Base-by-base conservation (phyloP, 1,140 invertebrate species). In the Anoplophora glabripennis region DNA sequence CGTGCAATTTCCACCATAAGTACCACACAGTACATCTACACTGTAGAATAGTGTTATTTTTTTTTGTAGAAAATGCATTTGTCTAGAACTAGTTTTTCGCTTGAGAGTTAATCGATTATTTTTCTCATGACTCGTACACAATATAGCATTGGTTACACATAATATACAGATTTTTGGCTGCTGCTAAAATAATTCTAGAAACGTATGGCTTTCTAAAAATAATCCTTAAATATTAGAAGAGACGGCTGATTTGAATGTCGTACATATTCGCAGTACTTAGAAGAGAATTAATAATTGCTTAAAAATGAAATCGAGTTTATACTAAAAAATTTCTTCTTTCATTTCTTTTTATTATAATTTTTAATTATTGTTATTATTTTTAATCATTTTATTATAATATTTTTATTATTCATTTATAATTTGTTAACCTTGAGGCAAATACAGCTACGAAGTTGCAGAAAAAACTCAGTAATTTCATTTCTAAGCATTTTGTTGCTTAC, bases 51-150 rank as follows among this genome's bases (percentile, higher is more conserved):
- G 2, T 28, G 5, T 41, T 38, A n/a, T 38, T 8, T 38, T n/a
- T 41, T 41, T 12, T 41, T 41, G n/a, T 41, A 41, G n/a, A 41
- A 41, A 15, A 7, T n/a, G 38, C n/a, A 15, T 17, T n/a, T 18
- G 21, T 47, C 11, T 21, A 47, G 14, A 47, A 47, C 18, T 14
- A 21, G 12, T n/a, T 47, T 47, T 15, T 11, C 5, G 18, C 45
- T 14, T 17, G 41, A 41, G 57, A 35, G 17, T 61, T 38, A n/a
- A n/a, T n/a, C n/a, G 40, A 57, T 12, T 61, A 28, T 28, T 28
- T 28, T 28, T 28, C 21, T 28, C 21, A 28, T 28, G 21, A 28
- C 18, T 48, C 46, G 18, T 15, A 34, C 1, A 21, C 42, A 18
- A 18, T 35, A 47, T 36, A 9, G 47, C n/a, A 18, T 33, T 11